phyloP scores from a whole-genome alignment of 2,888 invertebrate species.

The Sycophila texana region DNA sequence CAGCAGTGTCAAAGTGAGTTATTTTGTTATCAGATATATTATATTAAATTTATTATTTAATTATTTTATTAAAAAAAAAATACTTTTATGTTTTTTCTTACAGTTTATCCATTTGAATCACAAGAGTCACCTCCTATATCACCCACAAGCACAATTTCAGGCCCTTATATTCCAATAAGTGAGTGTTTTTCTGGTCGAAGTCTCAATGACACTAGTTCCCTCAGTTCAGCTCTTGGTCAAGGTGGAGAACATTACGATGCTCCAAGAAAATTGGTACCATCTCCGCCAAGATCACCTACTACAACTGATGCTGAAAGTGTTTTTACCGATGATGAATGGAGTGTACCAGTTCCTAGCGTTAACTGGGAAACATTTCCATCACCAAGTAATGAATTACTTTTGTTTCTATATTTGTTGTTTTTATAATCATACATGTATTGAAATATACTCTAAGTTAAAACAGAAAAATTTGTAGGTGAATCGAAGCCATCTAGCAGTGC shows the following conservation, averaged over 20 bases:
- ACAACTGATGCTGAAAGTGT: conserved; percentile 83
- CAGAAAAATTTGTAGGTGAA: conserved; percentile 64
- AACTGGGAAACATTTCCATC: conserved; percentile 77
- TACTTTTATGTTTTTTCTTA: conserved; percentile 42
- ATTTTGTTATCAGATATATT: conserved; percentile 33
- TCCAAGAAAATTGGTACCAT: conserved; percentile 67
- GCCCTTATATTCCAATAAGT: conserved; percentile 94
- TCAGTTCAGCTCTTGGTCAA: conserved; percentile 69
- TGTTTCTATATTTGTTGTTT: not conserved
- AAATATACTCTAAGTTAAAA: too few species aligned
- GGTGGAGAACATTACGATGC: conserved; percentile 71
- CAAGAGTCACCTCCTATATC: conserved; percentile 81
- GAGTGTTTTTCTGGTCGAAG: conserved; percentile 92
- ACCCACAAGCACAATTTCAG: conserved; percentile 81
- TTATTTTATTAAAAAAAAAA: not conserved
- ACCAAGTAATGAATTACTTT: conserved; percentile 10
- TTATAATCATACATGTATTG: not conserved
- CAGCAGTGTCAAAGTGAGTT: conserved; percentile 72
- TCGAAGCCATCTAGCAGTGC: conserved; percentile 79
- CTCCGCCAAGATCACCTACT: conserved; percentile 76
- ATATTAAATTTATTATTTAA: conserved; percentile 6
- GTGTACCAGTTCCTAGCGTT: conserved; percentile 77
- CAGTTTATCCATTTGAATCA: conserved; percentile 72
- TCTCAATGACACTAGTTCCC: conserved; percentile 73
- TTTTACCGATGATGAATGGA: conserved; percentile 81